Evolutionary conservation across 2,113 vertebrate genomes (phyloP).

Genomic region (Dendrocopos noguchii): DNA sequence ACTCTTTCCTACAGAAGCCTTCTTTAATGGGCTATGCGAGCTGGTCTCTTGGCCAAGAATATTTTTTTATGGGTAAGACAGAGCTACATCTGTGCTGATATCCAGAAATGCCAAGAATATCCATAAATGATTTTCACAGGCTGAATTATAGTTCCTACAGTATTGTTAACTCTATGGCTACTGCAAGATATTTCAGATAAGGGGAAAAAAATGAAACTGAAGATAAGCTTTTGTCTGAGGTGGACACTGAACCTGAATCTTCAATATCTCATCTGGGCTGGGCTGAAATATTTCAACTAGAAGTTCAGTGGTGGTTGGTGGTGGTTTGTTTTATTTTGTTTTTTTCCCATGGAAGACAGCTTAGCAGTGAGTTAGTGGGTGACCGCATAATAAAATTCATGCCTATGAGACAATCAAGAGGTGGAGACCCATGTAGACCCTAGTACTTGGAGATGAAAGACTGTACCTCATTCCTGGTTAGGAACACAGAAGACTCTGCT

Average conservation of each 20-base stretch:
- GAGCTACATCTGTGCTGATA: not conserved
- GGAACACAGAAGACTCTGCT: too few species aligned
- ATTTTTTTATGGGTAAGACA: slow-evolving; percentile 19
- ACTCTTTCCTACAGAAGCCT: not conserved
- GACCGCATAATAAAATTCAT: not conserved
- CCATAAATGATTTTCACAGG: not conserved
- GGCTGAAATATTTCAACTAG: not conserved
- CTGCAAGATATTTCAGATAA: not conserved
- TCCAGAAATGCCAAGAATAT: not conserved
- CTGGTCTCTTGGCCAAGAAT: not conserved
- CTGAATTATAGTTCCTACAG: not conserved
- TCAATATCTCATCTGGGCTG: not conserved
- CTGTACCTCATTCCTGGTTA: not conserved
- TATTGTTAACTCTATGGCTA: slow-evolving; percentile 12
- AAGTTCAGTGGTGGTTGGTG: not conserved
- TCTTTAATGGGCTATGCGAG: slow-evolving; percentile 1
- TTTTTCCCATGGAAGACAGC: not conserved
- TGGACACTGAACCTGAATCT: not conserved
- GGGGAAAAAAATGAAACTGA: not conserved
- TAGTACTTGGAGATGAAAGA: not conserved
- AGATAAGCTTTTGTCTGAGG: not conserved
- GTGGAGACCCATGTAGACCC: not conserved
- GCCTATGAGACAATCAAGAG: not conserved
- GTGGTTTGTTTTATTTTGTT: fast-evolving
- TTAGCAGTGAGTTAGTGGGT: not conserved